Base-by-base conservation (phyloP, 2,888 invertebrate species). In the Agrilus cyanescens region DNA sequence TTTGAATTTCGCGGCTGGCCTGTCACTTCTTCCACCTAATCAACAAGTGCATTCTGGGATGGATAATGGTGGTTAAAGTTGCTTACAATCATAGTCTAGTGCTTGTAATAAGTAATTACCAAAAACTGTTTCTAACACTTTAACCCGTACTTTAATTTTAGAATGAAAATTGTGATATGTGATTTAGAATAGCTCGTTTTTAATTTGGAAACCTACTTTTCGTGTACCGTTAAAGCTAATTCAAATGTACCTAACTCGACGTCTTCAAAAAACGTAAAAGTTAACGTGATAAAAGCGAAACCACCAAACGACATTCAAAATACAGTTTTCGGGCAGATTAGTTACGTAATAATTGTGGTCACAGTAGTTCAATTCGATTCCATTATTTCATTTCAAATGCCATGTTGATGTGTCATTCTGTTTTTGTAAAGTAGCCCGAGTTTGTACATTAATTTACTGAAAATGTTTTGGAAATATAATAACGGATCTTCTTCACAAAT, bases 401-500 rank as follows among this genome's bases (percentile, higher is more conserved):
- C 42, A 45, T 46, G 45, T 44, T 31, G 45, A 41, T 44, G 33
- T 47, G 45, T 40, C 44, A 40, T 42, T 45, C 43, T 49, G 43
- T 43, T 40, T 32, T 37, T 43, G 20, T 40, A 37, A 45, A 40
- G 29, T 44, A 41, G 31, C 41, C 34, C 33, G 14, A 37, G 13
- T 25, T 25, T 25, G 25, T 25, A 25, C 10, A 25, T n/a, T n/a
- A n/a, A n/a, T 49, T 50, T 55, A 48, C 58, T 55, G 51, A 74
- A 68, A 66, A 86, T 87, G 87, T 87, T 85, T 76, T 87, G 86
- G 86, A 79, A 80, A 64, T 82, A 78, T 63, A 85, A 84, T 70
- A 77, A 78, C 65, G 72, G 76, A 60, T 74, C 73, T 53, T 78
- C 80, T 54, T 78, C 82, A 57, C 80, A 82, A 67, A 77, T 87